Evolutionary conservation across 2,888 invertebrate species (phyloP), one percentile per base, ranked within the genome.

Genomic region (Aphelenchoides bicaudatus): DNA sequence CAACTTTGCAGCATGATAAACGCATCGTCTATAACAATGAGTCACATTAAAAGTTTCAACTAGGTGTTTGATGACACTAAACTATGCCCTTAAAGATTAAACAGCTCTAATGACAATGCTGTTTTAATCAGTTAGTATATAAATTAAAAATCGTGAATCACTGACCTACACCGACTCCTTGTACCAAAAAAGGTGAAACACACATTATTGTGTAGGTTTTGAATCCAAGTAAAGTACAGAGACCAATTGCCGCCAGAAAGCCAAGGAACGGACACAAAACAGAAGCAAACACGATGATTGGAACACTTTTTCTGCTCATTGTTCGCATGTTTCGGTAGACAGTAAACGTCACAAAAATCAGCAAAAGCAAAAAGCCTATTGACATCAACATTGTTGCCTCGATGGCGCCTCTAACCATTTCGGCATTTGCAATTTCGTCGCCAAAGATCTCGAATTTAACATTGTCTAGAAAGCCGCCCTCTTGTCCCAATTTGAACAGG

Each of bases 21-120:
- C 10, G 75, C 74, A 50, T 77, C 77, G 62, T 77, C 77, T 21
- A n/a, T n/a, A n/a, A n/a, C n/a, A n/a, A n/a, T n/a, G n/a, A n/a
- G n/a, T n/a, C n/a, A n/a, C n/a, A n/a, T n/a, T n/a, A n/a, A n/a
- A n/a, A n/a, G n/a, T n/a, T n/a, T n/a, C n/a, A n/a, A n/a, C n/a
- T n/a, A n/a, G n/a, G n/a, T 75, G 75, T n/a, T 74, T 71, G 60
- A 51, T 49, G 39, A 49, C 30, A 31, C 30, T 39, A 39, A 52
- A n/a, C n/a, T n/a, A 1, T 19, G 3, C 8, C 39, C 29, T 49
- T 19, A 3, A 23, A 21, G 1, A n/a, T 46, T 3, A 39, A 34
- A 34, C n/a, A 10, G 10, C n/a, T 34, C 37, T n/a, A n/a, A n/a
- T 34, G 10, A 34, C n/a, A 10, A 10, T 34, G 10, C 37, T 34